A percentile compares a stretch with the other conserved stretches of the same genome.
Conservation (phyloP, 2,888 invertebrate genomes). For the Leucozona laternaria region DNA sequence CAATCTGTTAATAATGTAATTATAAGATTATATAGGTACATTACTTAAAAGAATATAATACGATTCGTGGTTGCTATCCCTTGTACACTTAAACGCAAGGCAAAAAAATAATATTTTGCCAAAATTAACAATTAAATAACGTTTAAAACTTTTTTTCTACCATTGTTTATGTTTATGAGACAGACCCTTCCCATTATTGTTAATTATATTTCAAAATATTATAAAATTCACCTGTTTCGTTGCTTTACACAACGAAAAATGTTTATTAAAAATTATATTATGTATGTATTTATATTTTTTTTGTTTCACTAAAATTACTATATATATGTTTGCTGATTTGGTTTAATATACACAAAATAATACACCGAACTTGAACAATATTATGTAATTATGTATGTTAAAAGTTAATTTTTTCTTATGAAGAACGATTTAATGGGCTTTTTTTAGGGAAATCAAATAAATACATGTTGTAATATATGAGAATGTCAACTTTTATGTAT, state of each 20-base stretch:
- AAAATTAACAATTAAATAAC: slow-evolving; percentile 62
- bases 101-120: slow-evolving; percentile 58
- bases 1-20: slow-evolving; percentile 39
- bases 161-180: slow-evolving; percentile 37
- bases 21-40: slow-evolving; percentile 40
- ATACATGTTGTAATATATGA: slow-evolving; percentile 42
- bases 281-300: slow-evolving; percentile 35
- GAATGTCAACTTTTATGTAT: slow-evolving; percentile 41
- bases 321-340: slow-evolving; percentile 73
- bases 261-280: slow-evolving; percentile 57
- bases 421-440: slow-evolving; percentile 27
- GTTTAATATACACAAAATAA: slow-evolving; percentile 75
- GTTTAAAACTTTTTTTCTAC: slow-evolving; percentile 36
- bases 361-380: slow-evolving; percentile 75
- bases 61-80: slow-evolving; percentile 82
- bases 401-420: slow-evolving; percentile 54
- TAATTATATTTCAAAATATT: background rate
- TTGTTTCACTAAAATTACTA: slow-evolving; percentile 60
- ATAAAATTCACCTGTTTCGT: slow-evolving; percentile 47
- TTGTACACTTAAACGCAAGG: slow-evolving; percentile 78
- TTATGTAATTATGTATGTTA: slow-evolving; percentile 37
- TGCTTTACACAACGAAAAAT: slow-evolving; percentile 58
- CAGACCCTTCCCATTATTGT: slow-evolving; percentile 13
- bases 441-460: slow-evolving; percentile 27
- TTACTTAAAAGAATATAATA: slow-evolving; percentile 77